These are phyloP conservation scores for Anthopleura xanthogrammica DNA, from an alignment of 92 coral and sea anemone genomes.

Conservation along the genomic window DNA sequence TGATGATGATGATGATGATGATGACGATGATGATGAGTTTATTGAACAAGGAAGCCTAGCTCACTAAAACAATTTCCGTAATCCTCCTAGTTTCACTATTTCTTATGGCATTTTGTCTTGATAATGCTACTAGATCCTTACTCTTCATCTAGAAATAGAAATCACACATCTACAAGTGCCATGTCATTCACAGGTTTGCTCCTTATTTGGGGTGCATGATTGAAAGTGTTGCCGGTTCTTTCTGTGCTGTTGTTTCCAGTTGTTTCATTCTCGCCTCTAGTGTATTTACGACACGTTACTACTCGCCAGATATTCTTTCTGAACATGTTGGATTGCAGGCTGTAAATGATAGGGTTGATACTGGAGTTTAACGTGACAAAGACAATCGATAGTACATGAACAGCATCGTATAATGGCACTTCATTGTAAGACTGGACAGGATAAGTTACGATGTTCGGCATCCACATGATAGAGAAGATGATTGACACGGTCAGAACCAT, in stretches of 20 bases:
- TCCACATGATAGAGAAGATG: constrained; percentile 48
- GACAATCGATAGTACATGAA: constrained; percentile 33
- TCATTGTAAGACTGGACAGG: constrained; percentile 29
- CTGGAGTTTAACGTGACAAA: constrained; percentile 51
- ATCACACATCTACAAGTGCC: too few relatives aligned
- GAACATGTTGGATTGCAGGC: constrained; percentile 58
- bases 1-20: too few relatives aligned
- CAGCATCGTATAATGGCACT: constrained; percentile 34
- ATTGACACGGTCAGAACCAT: constrained; percentile 48
- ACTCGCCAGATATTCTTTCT: constrained; percentile 17
- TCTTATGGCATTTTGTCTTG: too few relatives aligned
- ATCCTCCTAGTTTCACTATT: too few relatives aligned
- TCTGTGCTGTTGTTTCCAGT: constrained; percentile 11
- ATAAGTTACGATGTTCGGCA: constrained; percentile 29
- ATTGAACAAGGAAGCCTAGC: too few relatives aligned
- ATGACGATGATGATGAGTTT: too few relatives aligned
- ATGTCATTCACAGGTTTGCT: too few relatives aligned
- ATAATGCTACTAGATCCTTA: too few relatives aligned
- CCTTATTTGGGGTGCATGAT: too few relatives aligned
- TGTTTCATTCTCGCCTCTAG: neutral
- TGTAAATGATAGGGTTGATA: constrained; percentile 62
- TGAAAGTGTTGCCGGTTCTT: neutral
- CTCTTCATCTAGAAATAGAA: too few relatives aligned
- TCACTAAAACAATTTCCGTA: too few relatives aligned
- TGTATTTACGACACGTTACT: neutral